phyloP scores from a whole-genome alignment of 2,113 vertebrate genomes.

The Nothoprocta perdicaria region DNA sequence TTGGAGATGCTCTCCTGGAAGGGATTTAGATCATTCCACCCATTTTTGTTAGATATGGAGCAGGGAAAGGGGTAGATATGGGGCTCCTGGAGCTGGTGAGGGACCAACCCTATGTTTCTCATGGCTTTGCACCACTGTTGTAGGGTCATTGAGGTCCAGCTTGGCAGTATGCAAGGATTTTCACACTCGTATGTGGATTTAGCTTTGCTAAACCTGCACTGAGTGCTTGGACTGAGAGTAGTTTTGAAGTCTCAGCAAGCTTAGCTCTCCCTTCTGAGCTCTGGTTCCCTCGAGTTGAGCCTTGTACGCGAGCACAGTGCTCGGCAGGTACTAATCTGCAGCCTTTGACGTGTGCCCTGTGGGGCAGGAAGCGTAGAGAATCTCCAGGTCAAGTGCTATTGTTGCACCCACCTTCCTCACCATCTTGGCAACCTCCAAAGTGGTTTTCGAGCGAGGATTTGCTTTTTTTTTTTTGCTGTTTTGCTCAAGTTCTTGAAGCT shows the following conservation, averaged over 20 bases:
- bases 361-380: conserved; percentile 9
- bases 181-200: neutral
- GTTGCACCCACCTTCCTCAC: neutral
- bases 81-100: rapidly evolving
- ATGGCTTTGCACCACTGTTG: neutral
- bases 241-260: conserved; percentile 38
- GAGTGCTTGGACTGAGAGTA: neutral
- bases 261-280: conserved; percentile 4
- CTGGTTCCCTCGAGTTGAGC: neutral
- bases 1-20: neutral
- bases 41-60: neutral
- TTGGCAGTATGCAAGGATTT: neutral
- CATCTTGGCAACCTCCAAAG: neutral
- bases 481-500: neutral
- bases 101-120: rapidly evolving
- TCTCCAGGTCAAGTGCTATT: conserved; percentile 4
- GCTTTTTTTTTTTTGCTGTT: neutral
- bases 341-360: conserved; percentile 15
- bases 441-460: neutral
- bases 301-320: neutral
- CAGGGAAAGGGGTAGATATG: neutral
- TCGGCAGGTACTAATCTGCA: conserved; percentile 21
- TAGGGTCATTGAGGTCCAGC: neutral
- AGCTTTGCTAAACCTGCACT: neutral
- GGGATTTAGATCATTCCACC: neutral